Evolutionary conservation across 2,888 invertebrate species (phyloP).

Genomic region (Dicycla oo): DNA sequence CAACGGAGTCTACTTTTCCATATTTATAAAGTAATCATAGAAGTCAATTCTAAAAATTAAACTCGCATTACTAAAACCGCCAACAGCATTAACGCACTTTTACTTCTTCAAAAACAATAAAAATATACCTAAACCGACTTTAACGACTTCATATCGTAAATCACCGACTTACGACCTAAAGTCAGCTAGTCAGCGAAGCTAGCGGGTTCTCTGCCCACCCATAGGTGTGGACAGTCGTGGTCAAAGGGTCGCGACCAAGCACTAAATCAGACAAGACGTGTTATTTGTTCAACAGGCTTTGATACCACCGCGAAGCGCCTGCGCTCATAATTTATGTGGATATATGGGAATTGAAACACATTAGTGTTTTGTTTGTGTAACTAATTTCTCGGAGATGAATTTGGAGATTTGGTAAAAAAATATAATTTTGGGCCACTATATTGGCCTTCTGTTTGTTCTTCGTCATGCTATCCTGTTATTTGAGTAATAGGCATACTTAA

Average conservation of each 20-base stretch:
- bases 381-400: slow-evolving; percentile 30
- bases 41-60: neutral
- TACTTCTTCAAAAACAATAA: slow-evolving; percentile 26
- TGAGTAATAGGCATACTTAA: neutral
- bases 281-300: slow-evolving; percentile 80
- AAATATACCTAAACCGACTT: slow-evolving; percentile 40
- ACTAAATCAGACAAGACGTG: slow-evolving; percentile 79
- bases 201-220: slow-evolving; percentile 82
- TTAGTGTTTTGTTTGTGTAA: slow-evolving; percentile 57
- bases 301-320: slow-evolving; percentile 67
- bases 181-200: slow-evolving; percentile 72
- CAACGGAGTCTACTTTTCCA: neutral
- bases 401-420: slow-evolving; percentile 10
- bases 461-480: neutral
- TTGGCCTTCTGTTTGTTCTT: neutral
- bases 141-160: slow-evolving; percentile 58
- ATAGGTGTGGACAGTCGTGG: slow-evolving; percentile 81
- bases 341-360: slow-evolving; percentile 59
- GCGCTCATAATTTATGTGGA: slow-evolving; percentile 64
- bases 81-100: slow-evolving; percentile 7
- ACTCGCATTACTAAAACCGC: neutral
- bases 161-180: slow-evolving; percentile 58
- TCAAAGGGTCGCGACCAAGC: slow-evolving; percentile 65
- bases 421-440: neutral
- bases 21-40: neutral